Base-by-base conservation (phyloP, 2,888 invertebrate species). In the Cyaniris semiargus region DNA sequence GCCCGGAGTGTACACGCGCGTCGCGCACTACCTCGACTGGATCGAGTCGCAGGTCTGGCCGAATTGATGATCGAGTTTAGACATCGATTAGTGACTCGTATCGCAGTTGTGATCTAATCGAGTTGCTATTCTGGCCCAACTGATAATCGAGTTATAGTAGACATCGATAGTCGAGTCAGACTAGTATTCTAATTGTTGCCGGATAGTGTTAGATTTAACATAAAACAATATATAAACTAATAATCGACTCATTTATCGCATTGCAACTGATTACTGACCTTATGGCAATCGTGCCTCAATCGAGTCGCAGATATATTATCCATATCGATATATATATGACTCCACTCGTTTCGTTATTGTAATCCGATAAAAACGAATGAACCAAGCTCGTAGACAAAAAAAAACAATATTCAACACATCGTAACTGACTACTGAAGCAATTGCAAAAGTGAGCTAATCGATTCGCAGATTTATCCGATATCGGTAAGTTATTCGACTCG, bases 1-100 rank as follows among this genome's bases (percentile, higher is more conserved):
- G 44, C 94, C 94, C 44, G 94, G 91, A 34, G 91, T 94, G 10
- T 94, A 94, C 86, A 91, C 91, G 10, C 86, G 91, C 71, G 83
- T 94, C 77, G 80, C 86, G 3, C 83, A 84, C 71, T 94, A 94
- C 84, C 84, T 94, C 34, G 88, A 89, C 83, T 94, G 94, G 94
- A 89, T 94, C 66, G 92, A 90, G 79, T 79, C 83, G 71, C 74
- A 87, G 27, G 91, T 94, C 18, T 94, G 94, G 94, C 83, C 82
- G 7, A 77, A 79, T 66, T 71, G 60, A 60, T 13, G 6, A n/a
- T 48, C 44, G 44, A 44, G 44, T 44, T 44, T 13, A 13, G 44
- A 44, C 13, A 38, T 38, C 38, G 38, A 38, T 38, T 38, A 38
- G 10, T 38, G 10, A 38, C 13, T 44, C 18, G 53, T 6, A 4